Base-by-base conservation (phyloP, 2,797 vertebrate species). In the Sebastes steindachneri region DNA sequence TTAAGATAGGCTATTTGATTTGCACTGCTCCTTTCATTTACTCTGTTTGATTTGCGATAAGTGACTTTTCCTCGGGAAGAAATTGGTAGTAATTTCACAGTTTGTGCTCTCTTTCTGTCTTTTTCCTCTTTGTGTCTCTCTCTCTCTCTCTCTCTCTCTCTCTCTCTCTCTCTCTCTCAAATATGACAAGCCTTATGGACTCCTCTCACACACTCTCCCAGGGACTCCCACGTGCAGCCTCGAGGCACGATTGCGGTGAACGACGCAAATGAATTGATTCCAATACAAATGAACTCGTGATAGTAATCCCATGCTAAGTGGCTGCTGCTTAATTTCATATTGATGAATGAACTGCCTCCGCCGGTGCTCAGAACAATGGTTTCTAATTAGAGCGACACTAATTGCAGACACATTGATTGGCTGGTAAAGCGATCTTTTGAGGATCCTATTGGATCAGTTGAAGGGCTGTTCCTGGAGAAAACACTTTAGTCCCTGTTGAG, bases 251-350 rank as follows among this genome's bases (percentile, higher is more conserved):
- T 83, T 84, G 86, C 29, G 3, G 69, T 28, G 37, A 90, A 80
- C n/a, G 66, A 82, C 63, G 66, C 83, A 91, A 92, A 93, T 90
- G 53, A 93, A 93, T 90, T 91, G 89, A 93, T 94, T 93, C 82
- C 80, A 86, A 80, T 88, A 85, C 84, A 92, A 90, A 91, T 93
- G 60, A 93, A 93, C 82, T 90, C 69, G 67, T 90, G 88, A 91
- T 92, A 74, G 88, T 76, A 93, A 92, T 91, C 84, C 82, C 66
- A 79, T 83, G 86, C 85, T 93, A 92, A 94, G 93, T 92, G 92
- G 90, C 89, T 88, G 85, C 86, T 92, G 89, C 89, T 94, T 95
- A 87, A 94, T 93, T 94, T 93, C 86, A 92, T 91, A 93, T 92
- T 93, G 92, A 94, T 92, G 82, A 90, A 92, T 90, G 88, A 91